Evolutionary conservation across 2,113 vertebrate genomes (phyloP), one percentile per base, ranked within the genome.

Genomic region (Fregata magnificens): DNA sequence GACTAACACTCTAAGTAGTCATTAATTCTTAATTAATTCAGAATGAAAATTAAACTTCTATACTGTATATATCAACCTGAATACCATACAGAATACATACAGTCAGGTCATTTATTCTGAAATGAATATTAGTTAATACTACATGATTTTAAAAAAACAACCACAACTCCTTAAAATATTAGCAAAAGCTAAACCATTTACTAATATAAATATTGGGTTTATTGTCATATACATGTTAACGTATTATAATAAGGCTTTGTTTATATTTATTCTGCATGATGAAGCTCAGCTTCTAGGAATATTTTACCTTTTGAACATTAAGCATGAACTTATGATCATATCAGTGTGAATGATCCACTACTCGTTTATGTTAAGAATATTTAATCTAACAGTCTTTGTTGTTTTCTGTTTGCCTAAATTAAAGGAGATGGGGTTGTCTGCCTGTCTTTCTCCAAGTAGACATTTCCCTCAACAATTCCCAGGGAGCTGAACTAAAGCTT

Each of bases 11-110:
- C 91, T 83, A 97, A 98, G 90, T 95, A 92, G 95, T 97, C 96
- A 97, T 98, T 98, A 96, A 97, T 93, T 92, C 90, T 97, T 98
- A 98, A 97, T 97, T 98, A 98, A 98, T 97, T 95, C 96, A 95
- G 86, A 97, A 96, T 67, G 76, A 82, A 98, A 97, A 97, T 97
- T 97, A 93, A 97, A 97, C 79, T 96, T 97, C 93, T 95, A 53
- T 93, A 74, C 50, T 83, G 36, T 97, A 66, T 96, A 81, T 93
- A 92, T 92, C 92, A 97, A 81, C 70, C 83, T 70, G 95, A 97
- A 91, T 93, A 34, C 52, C 31, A 82, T 82, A 58, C 86, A 89
- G 40, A 65, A 49, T 16, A 25, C 19, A 85, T 94, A 91, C 40
- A 88, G 88, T 95, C 73, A 67, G 93, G 20, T 92, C 38, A 40